Conservation (phyloP, 1,140 invertebrate genomes). For the Orius insidiosus region DNA sequence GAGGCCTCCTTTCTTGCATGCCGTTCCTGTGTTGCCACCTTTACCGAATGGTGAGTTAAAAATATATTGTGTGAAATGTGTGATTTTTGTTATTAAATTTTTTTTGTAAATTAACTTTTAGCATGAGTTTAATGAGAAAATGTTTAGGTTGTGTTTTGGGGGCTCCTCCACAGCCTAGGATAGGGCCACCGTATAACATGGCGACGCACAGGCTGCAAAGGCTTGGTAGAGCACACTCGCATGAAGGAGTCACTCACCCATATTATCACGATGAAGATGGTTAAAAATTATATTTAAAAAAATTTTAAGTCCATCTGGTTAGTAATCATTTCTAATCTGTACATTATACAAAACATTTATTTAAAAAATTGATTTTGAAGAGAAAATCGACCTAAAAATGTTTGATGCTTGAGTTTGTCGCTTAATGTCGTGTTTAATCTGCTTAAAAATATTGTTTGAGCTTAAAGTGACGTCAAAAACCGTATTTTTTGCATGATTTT, state of each 20-base stretch:
- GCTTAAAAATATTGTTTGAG: no score
- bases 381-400: no score
- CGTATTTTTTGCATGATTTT: no score
- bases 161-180: constrained; percentile 20
- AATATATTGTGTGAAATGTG: constrained; percentile 3
- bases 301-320: no score
- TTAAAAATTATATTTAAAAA: neutral
- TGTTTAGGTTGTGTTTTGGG: constrained; percentile 11
- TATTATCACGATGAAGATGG: constrained; percentile 41
- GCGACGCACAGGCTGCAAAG: constrained; percentile 56
- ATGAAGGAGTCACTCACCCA: constrained; percentile 62
- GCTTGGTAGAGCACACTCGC: constrained; percentile 64
- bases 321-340: neutral
- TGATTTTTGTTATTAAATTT: no score
- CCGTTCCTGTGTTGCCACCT: constrained; percentile 45
- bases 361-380: no score
- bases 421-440: constrained; percentile 28
- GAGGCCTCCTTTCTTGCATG: constrained; percentile 39
- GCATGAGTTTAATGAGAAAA: neutral
- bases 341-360: constrained; percentile 30
- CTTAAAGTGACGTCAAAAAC: no score
- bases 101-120: no score
- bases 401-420: no score
- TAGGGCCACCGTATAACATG: constrained; percentile 50
- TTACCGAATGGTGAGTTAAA: constrained; percentile 15